Base-by-base conservation (phyloP, 30 jellyfish, hydroid and myxozoan species). In the Cassiopea xamachana region DNA sequence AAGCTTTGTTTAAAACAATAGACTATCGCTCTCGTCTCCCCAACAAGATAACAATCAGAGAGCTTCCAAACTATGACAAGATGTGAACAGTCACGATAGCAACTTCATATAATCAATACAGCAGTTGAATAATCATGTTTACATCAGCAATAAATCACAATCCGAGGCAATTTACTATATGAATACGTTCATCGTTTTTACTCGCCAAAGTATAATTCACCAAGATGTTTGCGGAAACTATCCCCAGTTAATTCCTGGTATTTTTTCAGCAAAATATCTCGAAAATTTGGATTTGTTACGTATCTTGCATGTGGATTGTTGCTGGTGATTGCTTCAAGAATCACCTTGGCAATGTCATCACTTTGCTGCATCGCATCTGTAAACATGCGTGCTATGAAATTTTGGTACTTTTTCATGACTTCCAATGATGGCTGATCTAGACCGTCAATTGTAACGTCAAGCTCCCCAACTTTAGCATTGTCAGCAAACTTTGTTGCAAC, bases 281-380 rank as follows among this genome's bases (percentile, higher is more conserved):
- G 58, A 27, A 4, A 78, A 2, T 78, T 48, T 15, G 49, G 75
- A 43, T 78, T 78, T 3, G 87, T 51, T 55, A 78, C 18, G 87
- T 78, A 78, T 70, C 75, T 48, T 12, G 60, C 58, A 15, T 78
- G 87, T 48, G 87, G 87, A 2, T 50, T 5, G 12, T 50, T 27
- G 74, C 51, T 15, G 1, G 73, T 49, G 1, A 78, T 78, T 8
- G 75, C 74, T 19, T 78, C 51, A 2, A 6, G 69, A 60, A 78
- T 78, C 27, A 78, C 75, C 14, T 78, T 50, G 74, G 87, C 87
- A 48, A 78, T 50, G 17, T 48, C 75, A 16, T 78, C 87, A 51
- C 87, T 51, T 14, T 17, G 16, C 17, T 78, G 87, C 1, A 51
- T 50, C 60, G 27, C 1, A 6, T 48, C 73, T 39, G 49, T 49